phyloP scores from a whole-genome alignment of 1,140 invertebrate species.

The Ooceraea biroi region DNA sequence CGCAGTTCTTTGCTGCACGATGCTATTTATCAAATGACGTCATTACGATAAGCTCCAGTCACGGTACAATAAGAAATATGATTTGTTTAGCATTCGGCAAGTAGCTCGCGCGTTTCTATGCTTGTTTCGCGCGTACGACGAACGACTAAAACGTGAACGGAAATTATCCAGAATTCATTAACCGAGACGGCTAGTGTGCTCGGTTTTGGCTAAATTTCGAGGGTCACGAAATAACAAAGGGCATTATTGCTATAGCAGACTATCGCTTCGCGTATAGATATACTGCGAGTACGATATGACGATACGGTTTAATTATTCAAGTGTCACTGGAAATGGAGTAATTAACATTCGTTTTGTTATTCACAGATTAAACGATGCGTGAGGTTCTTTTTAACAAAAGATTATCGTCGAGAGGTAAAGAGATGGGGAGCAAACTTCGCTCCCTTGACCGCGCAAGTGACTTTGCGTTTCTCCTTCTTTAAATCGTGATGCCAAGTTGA shows the following conservation, averaged over 20 bases:
- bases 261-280: slow-evolving; percentile 5
- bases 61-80: too few species aligned
- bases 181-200: slow-evolving; percentile 56
- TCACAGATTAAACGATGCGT: background rate
- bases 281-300: background rate
- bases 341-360: background rate
- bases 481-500: slow-evolving; percentile 2
- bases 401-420: background rate
- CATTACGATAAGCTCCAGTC: too few species aligned
- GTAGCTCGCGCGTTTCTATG: background rate
- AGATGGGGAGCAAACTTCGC: background rate
- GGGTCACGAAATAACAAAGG: background rate
- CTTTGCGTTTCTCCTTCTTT: background rate
- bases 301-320: slow-evolving; percentile 24
- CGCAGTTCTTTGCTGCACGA: background rate
- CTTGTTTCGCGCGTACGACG: background rate
- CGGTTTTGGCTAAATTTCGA: slow-evolving; percentile 41
- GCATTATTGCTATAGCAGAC: slow-evolving; percentile 11
- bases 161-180: slow-evolving; percentile 67
- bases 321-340: background rate
- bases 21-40: background rate
- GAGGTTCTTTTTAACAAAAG: background rate
- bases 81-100: background rate
- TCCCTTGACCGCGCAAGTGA: background rate
- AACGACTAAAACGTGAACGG: slow-evolving; percentile 5